Conservation (phyloP, 2,113 vertebrate genomes). For the Calidris pugnax region DNA sequence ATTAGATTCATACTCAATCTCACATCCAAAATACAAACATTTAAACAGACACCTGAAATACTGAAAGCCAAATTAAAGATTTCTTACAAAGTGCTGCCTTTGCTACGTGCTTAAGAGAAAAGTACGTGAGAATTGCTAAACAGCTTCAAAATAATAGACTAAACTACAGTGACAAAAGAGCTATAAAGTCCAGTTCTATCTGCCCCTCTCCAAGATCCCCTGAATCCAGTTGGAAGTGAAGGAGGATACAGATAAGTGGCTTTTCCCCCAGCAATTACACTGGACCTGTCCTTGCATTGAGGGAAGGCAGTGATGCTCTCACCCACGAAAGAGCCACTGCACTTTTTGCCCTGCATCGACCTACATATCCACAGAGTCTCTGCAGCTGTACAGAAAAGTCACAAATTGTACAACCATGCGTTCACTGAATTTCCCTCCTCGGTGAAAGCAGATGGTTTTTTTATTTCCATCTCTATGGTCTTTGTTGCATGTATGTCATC, state of each 20-base stretch:
- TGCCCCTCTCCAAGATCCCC: not conserved
- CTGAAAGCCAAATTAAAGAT: slow-evolving; percentile 48
- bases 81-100: slow-evolving; percentile 13
- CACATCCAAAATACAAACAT: slow-evolving; percentile 25
- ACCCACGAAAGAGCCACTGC: not conserved
- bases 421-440: not conserved
- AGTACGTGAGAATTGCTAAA: not conserved
- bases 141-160: not conserved
- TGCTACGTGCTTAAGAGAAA: not conserved
- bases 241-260: no score
- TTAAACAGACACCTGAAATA: not conserved
- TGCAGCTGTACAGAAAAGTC: not conserved
- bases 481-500: not conserved
- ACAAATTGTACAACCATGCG: not conserved
- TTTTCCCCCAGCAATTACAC: not conserved
- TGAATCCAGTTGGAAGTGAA: not conserved
- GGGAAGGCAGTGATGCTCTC: not conserved
- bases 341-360: not conserved
- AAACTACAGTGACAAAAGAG: not conserved
- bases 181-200: not conserved
- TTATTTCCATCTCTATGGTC: not conserved
- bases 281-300: not conserved
- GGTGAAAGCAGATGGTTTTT: not conserved
- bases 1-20: not conserved
- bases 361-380: not conserved